Evolutionary conservation across 2,888 invertebrate genomes (phyloP), one percentile per base, ranked within the genome.

Genomic region (Synanthedon tipuliformis): DNA sequence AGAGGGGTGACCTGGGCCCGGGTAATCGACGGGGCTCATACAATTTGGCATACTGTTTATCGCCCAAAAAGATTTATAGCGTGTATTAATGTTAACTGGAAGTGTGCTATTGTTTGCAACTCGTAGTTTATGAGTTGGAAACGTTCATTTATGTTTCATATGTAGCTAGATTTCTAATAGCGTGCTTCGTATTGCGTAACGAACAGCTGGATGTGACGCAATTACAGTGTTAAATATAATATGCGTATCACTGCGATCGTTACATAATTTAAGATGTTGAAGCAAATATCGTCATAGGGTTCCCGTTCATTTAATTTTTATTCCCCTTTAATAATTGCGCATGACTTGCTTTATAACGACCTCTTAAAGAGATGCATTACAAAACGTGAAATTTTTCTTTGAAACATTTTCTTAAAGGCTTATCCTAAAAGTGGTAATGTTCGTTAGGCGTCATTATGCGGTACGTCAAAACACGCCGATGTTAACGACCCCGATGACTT

Each of bases 401-500:
- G 54, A 58, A 53, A 51, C 51, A 51, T 53, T 45, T 52, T 54
- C 50, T 50, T 23, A 54, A 56, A 56, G 51, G 56, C 51, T 56
- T 54, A 41, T 53, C 23, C 49, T 49, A 49, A 49, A 49, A 49
- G 49, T 16, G 10, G 16, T 16, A 18, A 16, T 49, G 49, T 49
- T 49, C 49, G 49, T 49, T 49, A 49, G 66, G 70, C 77, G 72
- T 76, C 73, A 75, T 73, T 70, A 69, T 65, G 59, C 57, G 66
- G 68, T 73, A 70, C 75, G 76, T 78, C 78, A 79, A 79, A 80
- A 81, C 75, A 75, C 63, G 65, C 62, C 59, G 59, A 66, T 76
- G 81, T 76, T 78, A 77, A 78, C 73, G 80, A 83, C 79, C 81
- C 69, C 74, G 65, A 73, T 85, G 81, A 85, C 79, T 83, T 79